These are phyloP conservation scores for Sebastes minor DNA, from an alignment of 2,797 vertebrate genomes.

Conservation along the genomic window DNA sequence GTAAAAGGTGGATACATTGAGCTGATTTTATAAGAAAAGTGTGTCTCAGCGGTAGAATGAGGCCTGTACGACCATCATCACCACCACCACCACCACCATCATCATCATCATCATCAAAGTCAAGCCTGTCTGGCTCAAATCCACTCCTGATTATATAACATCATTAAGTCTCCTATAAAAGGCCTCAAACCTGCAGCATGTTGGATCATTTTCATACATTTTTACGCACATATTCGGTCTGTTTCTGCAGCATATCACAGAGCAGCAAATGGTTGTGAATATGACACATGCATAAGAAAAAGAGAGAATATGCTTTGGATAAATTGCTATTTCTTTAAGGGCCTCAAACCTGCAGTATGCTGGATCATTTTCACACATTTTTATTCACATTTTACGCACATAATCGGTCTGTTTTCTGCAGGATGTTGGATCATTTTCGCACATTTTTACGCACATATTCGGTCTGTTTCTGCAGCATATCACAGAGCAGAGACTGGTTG, in stretches of 20 bases:
- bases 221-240: neutral
- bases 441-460: too few relatives aligned
- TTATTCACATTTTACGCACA: too few relatives aligned
- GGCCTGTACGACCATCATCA: slow-evolving; percentile 44
- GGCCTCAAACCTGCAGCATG: slow-evolving; percentile 11
- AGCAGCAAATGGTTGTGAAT: slow-evolving; percentile 38
- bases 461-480: too few relatives aligned
- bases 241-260: slow-evolving; percentile 21
- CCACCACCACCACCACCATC: slow-evolving; percentile 17
- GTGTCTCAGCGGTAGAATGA: neutral
- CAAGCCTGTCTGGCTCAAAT: slow-evolving; percentile 40
- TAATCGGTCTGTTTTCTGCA: too few relatives aligned
- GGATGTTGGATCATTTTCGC: too few relatives aligned
- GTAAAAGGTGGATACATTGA: neutral
- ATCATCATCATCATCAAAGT: slow-evolving; percentile 36
- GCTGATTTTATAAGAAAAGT: neutral
- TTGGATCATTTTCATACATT: neutral
- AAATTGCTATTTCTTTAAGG: neutral
- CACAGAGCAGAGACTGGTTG: too few relatives aligned
- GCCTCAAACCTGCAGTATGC: too few relatives aligned
- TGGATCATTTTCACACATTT: too few relatives aligned
- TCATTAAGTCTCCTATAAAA: neutral
- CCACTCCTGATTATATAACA: neutral
- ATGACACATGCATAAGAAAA: neutral
- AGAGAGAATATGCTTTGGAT: neutral